phyloP scores from a whole-genome alignment of 2,113 vertebrate genomes.

The Diadophis punctatus region DNA sequence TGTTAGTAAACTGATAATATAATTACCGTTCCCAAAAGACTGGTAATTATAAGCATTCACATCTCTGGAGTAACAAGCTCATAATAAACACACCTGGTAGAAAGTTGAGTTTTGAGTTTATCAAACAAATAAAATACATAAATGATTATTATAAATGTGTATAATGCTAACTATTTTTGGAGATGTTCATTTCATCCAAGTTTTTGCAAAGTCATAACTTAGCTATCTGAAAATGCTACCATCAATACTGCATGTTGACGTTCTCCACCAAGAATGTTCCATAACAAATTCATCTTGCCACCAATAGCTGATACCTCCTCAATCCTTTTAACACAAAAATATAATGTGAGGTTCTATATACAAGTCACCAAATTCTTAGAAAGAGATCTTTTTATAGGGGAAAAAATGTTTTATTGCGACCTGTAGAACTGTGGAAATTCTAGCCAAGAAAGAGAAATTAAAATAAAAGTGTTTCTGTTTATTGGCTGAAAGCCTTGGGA shows the following conservation, averaged over 20 bases:
- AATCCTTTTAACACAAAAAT: constrained; percentile 20
- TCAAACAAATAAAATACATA: neutral
- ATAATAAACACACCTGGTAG: neutral
- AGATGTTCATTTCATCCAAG: neutral
- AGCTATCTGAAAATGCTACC: neutral
- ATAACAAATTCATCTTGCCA: neutral
- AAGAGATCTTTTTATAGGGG: neutral
- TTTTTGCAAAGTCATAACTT: neutral
- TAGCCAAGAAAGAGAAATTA: constrained; percentile 24
- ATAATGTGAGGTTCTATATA: neutral
- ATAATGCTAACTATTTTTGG: neutral
- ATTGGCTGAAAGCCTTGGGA: constrained; percentile 43
- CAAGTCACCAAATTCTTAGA: constrained; percentile 18
- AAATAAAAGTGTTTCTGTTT: constrained; percentile 50
- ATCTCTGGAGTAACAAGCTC: neutral
- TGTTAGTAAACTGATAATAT: neutral
- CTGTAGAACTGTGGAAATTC: constrained; percentile 23
- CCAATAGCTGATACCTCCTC: neutral
- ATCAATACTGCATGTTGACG: neutral
- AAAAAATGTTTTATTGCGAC: neutral
- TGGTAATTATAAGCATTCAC: neutral
- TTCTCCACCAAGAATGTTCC: neutral
- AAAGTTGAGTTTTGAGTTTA: neutral
- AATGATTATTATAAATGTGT: neutral
- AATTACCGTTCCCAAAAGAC: neutral